Percentiles rank a stretch among this genome's conserved stretches.
Conservation (phyloP, 2,888 invertebrate species). For the Xylocampa areola region DNA sequence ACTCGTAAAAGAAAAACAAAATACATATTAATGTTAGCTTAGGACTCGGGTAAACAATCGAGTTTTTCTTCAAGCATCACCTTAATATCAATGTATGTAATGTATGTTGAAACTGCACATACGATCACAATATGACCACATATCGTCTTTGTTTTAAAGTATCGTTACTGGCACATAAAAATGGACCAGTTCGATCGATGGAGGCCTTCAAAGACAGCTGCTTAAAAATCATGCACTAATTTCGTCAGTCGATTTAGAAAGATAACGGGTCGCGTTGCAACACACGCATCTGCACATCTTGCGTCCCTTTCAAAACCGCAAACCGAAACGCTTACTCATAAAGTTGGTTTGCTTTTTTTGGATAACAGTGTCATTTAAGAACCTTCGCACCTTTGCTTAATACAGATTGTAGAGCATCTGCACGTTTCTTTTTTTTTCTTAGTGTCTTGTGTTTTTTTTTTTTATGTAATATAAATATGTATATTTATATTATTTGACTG, state of each 20-base stretch:
- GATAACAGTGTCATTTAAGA: slow-evolving; percentile 48
- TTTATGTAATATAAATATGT: no score
- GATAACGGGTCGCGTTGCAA: slow-evolving; percentile 52
- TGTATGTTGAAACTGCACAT: not conserved
- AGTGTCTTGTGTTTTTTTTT: no score
- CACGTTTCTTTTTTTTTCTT: slow-evolving; percentile 17
- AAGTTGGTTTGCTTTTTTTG: slow-evolving; percentile 52
- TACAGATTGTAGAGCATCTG: slow-evolving; percentile 33
- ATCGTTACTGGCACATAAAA: no score
- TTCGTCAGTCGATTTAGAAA: slow-evolving; percentile 46
- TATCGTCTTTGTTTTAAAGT: no score
- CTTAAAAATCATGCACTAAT: slow-evolving; percentile 38
- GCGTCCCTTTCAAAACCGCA: slow-evolving; percentile 36
- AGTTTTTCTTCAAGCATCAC: no score
- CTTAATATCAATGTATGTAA: no score
- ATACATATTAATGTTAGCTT: no score
- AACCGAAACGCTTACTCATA: slow-evolving; percentile 25
- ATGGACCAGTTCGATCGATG: not conserved
- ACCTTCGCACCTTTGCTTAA: slow-evolving; percentile 49
- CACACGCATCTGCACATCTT: slow-evolving; percentile 50
- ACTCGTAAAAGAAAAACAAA: no score
- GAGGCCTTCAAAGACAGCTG: slow-evolving; percentile 29
- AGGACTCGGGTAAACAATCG: not conserved
- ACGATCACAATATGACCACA: not conserved
- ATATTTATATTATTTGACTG: no score